phyloP scores from a whole-genome alignment of 2,113 vertebrate species.

The Orthonyx spaldingii region DNA sequence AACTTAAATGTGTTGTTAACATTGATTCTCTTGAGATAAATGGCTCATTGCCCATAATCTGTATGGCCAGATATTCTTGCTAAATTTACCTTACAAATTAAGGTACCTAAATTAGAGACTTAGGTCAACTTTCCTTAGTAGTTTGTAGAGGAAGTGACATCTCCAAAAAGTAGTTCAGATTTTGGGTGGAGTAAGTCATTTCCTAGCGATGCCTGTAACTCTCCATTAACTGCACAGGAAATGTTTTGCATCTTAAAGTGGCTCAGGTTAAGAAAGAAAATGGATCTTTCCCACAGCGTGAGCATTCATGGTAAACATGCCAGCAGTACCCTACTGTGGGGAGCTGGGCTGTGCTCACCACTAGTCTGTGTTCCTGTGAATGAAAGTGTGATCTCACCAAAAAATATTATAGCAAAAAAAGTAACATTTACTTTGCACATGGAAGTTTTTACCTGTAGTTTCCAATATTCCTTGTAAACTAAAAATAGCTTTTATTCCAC shows the following conservation, averaged over 20 bases:
- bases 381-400: neutral
- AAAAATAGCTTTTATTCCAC: neutral
- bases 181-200: neutral
- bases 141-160: neutral
- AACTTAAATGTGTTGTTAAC: neutral
- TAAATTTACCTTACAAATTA: neutral
- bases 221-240: neutral
- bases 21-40: neutral
- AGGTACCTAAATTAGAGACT: neutral
- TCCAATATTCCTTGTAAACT: neutral
- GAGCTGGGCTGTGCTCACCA: neutral
- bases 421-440: neutral
- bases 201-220: neutral
- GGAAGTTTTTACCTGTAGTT: neutral
- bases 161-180: neutral
- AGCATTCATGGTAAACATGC: neutral
- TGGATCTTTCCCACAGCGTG: neutral
- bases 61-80: neutral
- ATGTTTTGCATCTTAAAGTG: neutral
- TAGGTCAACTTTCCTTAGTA: neutral
- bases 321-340: neutral
- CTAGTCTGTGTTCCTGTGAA: neutral
- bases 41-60: neutral
- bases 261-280: neutral
- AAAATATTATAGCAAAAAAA: neutral